These are phyloP conservation scores for Eupeodes latifasciatus DNA, from an alignment of 2,888 invertebrate genomes.

Conservation along the genomic window DNA sequence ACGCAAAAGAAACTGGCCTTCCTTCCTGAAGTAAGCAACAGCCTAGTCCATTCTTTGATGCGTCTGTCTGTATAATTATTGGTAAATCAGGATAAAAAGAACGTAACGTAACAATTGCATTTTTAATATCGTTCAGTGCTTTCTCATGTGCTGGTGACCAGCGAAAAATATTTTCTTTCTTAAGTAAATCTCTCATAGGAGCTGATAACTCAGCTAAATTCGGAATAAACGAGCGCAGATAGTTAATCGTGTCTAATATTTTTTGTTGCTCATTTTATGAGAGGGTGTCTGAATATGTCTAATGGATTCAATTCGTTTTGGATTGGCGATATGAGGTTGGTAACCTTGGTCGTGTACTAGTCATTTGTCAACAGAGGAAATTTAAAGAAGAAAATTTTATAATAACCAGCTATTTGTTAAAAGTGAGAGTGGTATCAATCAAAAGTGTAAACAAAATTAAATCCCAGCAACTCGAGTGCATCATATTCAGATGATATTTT, in stretches of 20 bases:
- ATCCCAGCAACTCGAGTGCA: too few relatives aligned
- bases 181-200: conserved; percentile 33
- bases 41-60: conserved; percentile 68
- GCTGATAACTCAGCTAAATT: conserved; percentile 61
- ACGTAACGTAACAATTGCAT: conserved; percentile 30
- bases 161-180: conserved; percentile 48
- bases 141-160: conserved; percentile 38
- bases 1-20: conserved; percentile 72
- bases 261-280: conserved; percentile 69
- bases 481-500: too few relatives aligned
- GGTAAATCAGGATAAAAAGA: conserved; percentile 37
- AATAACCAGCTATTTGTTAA: too few relatives aligned
- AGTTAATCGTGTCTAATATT: conserved; percentile 74
- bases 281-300: conserved; percentile 54
- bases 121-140: conserved; percentile 41
- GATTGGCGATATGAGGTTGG: conserved; percentile 55
- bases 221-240: conserved; percentile 65
- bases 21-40: conserved; percentile 72
- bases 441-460: too few relatives aligned
- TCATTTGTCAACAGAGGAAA: too few relatives aligned
- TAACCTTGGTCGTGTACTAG: too few relatives aligned
- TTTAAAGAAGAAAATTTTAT: too few relatives aligned
- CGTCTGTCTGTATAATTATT: conserved; percentile 34
- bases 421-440: too few relatives aligned
- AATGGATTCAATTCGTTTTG: conserved; percentile 66